Evolutionary conservation across 1,140 invertebrate genomes (phyloP), one percentile per base, ranked within the genome.

Genomic region (Drosophila cardini): DNA sequence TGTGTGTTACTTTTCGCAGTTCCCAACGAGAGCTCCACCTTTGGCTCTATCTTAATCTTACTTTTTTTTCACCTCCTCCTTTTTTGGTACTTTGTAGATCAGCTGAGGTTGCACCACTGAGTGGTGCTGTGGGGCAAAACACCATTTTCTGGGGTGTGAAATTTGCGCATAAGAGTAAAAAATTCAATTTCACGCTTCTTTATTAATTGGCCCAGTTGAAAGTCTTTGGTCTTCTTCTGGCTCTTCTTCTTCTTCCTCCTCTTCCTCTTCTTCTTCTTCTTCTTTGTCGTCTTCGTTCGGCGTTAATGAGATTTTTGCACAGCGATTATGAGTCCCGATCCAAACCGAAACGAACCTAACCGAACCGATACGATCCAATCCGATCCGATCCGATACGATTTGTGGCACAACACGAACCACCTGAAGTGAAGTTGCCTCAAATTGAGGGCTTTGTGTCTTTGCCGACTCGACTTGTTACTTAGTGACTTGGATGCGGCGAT

Each of bases 151-250:
- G 81, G 72, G 83, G 83, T 87, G 83, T 89, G 83, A 87, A 87
- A 76, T 83, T 76, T 72, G 79, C 74, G 60, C 74, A 55, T 80
- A 61, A 58, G 57, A 71, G 67, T 69, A 80, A 79, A 73, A 79
- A 72, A 87, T 89, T 87, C 83, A 87, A 87, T 90, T 90, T 90
- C 86, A 90, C 87, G 86, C 86, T 90, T 83, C 82, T 90, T 87
- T 90, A 90, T 90, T 90, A 90, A 90, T 90, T 90, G 86, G 79
- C 79, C 82, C 81, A 77, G 82, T 80, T 82, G 53, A 69, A 61
- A 62, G n/a, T 43, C 52, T 48, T 18, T 9, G 38, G n/a, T 26
- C 21, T 1, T 26, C 4, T 26, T 26, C 38, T 56, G 9, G 30
- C 34, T 36, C 65, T 73, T 65, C 15, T 9, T 2, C 45, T 40